Evolutionary conservation across 2,888 invertebrate genomes (phyloP).

Genomic region (Dynastes maya): DNA sequence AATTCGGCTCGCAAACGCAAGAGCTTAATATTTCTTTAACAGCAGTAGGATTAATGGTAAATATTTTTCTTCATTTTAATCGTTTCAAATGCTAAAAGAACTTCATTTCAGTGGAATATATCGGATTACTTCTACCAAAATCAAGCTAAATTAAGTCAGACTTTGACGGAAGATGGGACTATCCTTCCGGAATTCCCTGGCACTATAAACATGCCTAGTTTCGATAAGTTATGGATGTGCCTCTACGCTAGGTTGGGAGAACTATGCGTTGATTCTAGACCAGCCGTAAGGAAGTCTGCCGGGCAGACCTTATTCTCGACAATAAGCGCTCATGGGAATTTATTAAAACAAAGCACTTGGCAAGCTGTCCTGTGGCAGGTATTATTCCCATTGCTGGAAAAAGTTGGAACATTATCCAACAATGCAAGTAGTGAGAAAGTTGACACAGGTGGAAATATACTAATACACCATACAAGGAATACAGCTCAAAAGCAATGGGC

Average conservation of each 20-base stretch:
- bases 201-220: slow-evolving; percentile 87
- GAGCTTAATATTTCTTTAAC: slow-evolving; percentile 98
- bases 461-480: slow-evolving; percentile 98
- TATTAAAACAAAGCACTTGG: slow-evolving; percentile 93
- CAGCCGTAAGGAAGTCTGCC: slow-evolving; percentile 97
- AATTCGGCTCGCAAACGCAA: slow-evolving; percentile 96
- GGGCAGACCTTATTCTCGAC: slow-evolving; percentile 98
- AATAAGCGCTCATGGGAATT: slow-evolving; percentile 94
- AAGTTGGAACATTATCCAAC: slow-evolving; percentile 85
- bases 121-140: slow-evolving; percentile 98
- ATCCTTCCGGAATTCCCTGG: slow-evolving; percentile 89
- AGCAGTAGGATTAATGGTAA: slow-evolving; percentile 95
- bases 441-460: slow-evolving; percentile 90
- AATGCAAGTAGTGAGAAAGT: slow-evolving; percentile 86
- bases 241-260: slow-evolving; percentile 90
- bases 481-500: slow-evolving; percentile 99
- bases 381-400: slow-evolving; percentile 93
- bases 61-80: slow-evolving; percentile 28
- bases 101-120: slow-evolving; percentile 92
- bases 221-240: slow-evolving; percentile 97
- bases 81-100: background rate
- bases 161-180: slow-evolving; percentile 82
- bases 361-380: slow-evolving; percentile 96
- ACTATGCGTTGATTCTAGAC: slow-evolving; percentile 94
- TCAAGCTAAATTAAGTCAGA: slow-evolving; percentile 85